Evolutionary conservation across 1,140 invertebrate genomes (phyloP).

Genomic region (Dolichoris vasculosae): DNA sequence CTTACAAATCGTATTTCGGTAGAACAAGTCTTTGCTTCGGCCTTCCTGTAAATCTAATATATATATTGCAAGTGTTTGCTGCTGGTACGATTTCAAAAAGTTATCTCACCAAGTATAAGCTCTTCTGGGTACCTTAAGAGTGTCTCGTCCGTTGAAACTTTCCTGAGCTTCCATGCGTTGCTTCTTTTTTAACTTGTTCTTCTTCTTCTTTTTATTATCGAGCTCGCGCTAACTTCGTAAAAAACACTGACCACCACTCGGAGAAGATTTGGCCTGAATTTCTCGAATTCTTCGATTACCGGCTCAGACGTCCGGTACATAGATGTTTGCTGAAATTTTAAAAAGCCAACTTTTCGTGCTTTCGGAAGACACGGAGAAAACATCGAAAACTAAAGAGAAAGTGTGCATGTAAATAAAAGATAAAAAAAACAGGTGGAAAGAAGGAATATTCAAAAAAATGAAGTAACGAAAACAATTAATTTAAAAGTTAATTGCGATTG

Average conservation of each 20-base stretch:
- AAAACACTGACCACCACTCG: slow-evolving; percentile 48
- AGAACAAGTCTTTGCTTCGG: slow-evolving; percentile 54
- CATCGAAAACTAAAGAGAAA: neutral
- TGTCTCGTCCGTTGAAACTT: slow-evolving; percentile 49
- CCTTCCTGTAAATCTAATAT: neutral
- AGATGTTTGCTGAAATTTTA: slow-evolving; percentile 46
- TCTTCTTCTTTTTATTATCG: slow-evolving; percentile 27
- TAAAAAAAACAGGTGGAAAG: neutral
- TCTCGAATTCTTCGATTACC: slow-evolving; percentile 47
- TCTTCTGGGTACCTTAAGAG: slow-evolving; percentile 32
- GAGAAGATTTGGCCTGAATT: slow-evolving; percentile 33
- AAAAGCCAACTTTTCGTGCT: slow-evolving; percentile 36
- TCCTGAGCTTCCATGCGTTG: neutral
- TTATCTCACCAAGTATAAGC: slow-evolving; percentile 48
- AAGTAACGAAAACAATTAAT: no score
- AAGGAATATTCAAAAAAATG: no score
- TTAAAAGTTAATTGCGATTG: no score
- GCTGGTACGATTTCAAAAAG: slow-evolving; percentile 50
- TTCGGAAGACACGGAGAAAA: neutral
- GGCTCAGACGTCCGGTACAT: neutral
- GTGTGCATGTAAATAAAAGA: neutral
- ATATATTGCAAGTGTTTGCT: slow-evolving; percentile 22
- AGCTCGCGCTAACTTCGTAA: slow-evolving; percentile 44
- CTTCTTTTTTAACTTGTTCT: slow-evolving; percentile 25
- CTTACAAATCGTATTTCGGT: slow-evolving; percentile 64